These are phyloP conservation scores for Acanthosoma haemorrhoidale DNA, from an alignment of 2,888 invertebrate species.

Conservation along the genomic window DNA sequence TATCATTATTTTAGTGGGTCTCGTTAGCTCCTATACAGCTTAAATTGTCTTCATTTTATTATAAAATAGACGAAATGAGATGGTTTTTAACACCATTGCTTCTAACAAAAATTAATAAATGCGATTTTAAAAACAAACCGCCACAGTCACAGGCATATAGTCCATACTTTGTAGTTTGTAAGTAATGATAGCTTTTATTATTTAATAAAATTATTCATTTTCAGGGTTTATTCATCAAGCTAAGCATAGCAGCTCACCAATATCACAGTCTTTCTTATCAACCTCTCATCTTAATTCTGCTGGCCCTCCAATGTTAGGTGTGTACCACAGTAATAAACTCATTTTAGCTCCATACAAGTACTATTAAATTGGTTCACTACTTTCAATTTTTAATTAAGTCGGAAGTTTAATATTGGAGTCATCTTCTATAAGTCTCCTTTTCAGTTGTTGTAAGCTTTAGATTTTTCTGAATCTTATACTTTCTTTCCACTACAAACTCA, in stretches of 20 bases:
- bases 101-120: too few relatives aligned
- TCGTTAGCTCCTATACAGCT: too few relatives aligned
- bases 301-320: constrained; percentile 26
- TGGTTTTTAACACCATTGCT: too few relatives aligned
- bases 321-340: background rate
- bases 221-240: constrained; percentile 33
- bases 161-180: too few relatives aligned
- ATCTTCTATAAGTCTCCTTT: background rate
- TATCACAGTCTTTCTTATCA: constrained; percentile 41
- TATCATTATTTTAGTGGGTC: too few relatives aligned
- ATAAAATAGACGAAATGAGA: too few relatives aligned
- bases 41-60: too few relatives aligned
- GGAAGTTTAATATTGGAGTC: background rate
- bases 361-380: background rate
- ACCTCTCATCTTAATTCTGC: constrained; percentile 35
- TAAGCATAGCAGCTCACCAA: constrained; percentile 41
- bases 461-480: background rate
- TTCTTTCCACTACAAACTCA: too few relatives aligned
- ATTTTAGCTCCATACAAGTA: background rate
- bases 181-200: too few relatives aligned
- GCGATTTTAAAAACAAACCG: too few relatives aligned
- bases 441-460: background rate
- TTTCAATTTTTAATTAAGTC: background rate
- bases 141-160: too few relatives aligned
- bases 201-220: background rate